Base-by-base conservation (phyloP, 2,113 vertebrate species). In the Zeus faber region DNA sequence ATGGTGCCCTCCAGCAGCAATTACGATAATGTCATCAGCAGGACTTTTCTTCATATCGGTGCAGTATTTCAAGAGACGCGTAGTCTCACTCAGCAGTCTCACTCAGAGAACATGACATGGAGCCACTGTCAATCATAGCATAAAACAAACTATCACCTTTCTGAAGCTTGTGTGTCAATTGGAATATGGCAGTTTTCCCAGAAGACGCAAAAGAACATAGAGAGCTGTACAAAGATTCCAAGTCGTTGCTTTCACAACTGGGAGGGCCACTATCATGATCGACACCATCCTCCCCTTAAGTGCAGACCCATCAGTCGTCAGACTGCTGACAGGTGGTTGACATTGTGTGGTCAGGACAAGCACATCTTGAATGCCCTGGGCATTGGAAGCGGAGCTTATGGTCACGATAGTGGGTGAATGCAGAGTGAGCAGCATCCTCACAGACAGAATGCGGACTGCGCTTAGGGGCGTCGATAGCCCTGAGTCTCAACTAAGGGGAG, bases 91-190 rank as follows among this genome's bases (percentile, higher is more conserved):
- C 58, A 29, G 63, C 48, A 48, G 37, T 2, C 16, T 62, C 62
- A 65, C 47, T 78, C 1, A 76, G 2, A 2, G 58, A 73, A 6
- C 62, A 77, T 22, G 65, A 44, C 70, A 71, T 74, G 3, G 58
- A 66, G 3, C 57, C 57, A 56, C 74, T 74, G 26, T 81, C 71
- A 22, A 72, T 46, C 27, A 77, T 41, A 3, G 61, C 76, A 25
- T 72, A 66, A 24, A 72, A 66, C 17, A 58, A 43, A 46, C 52
- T 66, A 22, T 57, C 41, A 47, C 25, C 31, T 17, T 14, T 57
- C 49, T 23, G 37, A 39, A 72, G 54, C 55, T 10, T 74, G 2
- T 77, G 62, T 5, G 14, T 40, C 4, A 27, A 23, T 11, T 58
- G 53, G 61, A 57, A 62, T 20, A 61, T 25, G 3, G 56, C 20